Conservation (phyloP, 2,113 vertebrate species). For the Etia nguti region DNA sequence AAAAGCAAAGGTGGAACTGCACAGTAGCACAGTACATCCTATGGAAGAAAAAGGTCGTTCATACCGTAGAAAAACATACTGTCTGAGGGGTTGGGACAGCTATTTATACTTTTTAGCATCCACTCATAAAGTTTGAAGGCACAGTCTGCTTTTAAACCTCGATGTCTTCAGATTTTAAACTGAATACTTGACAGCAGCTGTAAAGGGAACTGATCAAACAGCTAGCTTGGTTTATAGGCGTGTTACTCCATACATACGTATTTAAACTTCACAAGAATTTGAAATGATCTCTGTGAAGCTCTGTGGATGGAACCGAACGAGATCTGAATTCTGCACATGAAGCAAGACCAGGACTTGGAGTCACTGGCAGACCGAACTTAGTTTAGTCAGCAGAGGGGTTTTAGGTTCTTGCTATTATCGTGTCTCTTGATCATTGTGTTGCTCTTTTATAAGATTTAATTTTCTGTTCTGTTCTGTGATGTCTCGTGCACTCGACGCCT, state of each 20-base stretch:
- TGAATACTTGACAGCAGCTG: not conserved
- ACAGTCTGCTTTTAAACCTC: not conserved
- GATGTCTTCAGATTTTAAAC: not conserved
- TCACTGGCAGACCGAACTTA: not conserved
- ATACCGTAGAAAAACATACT: not conserved
- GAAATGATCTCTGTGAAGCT: not conserved
- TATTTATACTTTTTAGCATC: not conserved
- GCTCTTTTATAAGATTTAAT: not conserved
- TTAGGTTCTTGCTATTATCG: not conserved
- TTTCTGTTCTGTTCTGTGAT: not conserved
- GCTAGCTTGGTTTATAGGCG: fast-evolving
- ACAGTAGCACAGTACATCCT: not conserved
- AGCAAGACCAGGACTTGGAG: not conserved
- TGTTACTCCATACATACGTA: not conserved
- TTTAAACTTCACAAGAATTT: not conserved
- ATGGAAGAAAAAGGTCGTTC: not conserved
- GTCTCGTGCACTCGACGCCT: not conserved
- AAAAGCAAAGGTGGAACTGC: constrained; percentile 17
- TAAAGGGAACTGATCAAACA: not conserved
- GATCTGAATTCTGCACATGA: not conserved
- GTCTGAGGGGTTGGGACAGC: not conserved
- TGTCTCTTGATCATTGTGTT: not conserved
- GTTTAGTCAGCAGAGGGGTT: not conserved
- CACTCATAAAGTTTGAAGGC: not conserved
- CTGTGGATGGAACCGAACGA: not conserved